Conservation (phyloP, 2,113 vertebrate species). For the Passer montanus region DNA sequence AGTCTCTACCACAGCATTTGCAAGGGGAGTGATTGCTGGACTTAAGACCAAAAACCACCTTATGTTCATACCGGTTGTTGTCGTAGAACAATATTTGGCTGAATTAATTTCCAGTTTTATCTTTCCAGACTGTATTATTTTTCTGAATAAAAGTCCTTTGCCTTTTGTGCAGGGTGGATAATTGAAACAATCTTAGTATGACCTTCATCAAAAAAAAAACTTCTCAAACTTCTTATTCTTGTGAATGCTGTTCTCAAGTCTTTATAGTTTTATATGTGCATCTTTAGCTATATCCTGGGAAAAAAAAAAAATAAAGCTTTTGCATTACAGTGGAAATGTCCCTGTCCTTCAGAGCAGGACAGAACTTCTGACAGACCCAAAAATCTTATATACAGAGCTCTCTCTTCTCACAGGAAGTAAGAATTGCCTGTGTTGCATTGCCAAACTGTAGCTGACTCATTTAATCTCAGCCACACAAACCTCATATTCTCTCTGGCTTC, state of each 20-base stretch:
- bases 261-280: background rate
- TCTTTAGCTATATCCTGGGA: background rate
- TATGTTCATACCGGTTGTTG: background rate
- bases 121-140: background rate
- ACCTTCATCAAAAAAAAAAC: fast-evolving
- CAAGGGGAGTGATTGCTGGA: background rate
- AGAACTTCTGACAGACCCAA: background rate
- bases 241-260: background rate
- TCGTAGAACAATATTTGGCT: background rate
- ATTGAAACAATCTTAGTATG: background rate
- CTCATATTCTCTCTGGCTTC: background rate
- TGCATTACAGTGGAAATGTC: background rate
- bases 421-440: background rate
- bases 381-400: background rate
- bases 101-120: background rate
- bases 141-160: conserved; percentile 32
- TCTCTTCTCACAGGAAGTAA: background rate
- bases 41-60: background rate
- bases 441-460: background rate
- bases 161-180: background rate
- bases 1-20: background rate
- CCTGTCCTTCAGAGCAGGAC: background rate
- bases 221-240: background rate
- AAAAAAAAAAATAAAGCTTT: background rate
- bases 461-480: background rate